Base-by-base conservation (phyloP, 2,888 invertebrate species). In the Teleogryllus oceanicus region DNA sequence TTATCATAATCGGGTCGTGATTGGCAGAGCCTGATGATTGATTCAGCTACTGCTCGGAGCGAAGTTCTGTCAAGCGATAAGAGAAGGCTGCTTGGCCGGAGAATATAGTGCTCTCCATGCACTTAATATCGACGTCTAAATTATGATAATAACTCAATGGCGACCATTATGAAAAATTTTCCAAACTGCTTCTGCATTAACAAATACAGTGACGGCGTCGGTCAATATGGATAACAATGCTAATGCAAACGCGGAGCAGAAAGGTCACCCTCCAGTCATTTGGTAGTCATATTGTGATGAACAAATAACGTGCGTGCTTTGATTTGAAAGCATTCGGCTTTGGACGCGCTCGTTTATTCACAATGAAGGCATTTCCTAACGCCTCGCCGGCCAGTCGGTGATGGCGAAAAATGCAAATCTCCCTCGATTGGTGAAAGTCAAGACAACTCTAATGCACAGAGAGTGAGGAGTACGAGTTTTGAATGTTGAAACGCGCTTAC, bases 91-190 rank as follows among this genome's bases (percentile, higher is more conserved):
- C 8, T 37, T 8, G 37, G 5, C 8, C 37, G n/a, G 13, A n/a
- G 62, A 62, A 62, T 62, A 62, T 62, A 62, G 62, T 62, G 62
- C 62, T 62, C 62, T 62, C 62, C 62, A n/a, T 62, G 62, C 62
- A 62, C 62, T 62, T 62, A 62, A 62, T 62, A 62, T 11, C 62
- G 62, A 62, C 62, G n/a, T 62, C 62, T n/a, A 62, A 62, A 62
- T 62, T 62, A 62, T 62, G 62, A 62, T 62, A 62, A 62, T 62
- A 62, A 62, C 62, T 62, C 62, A 62, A 62, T 62, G 62, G 62
- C 62, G 13, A 13, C 62, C 62, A 62, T 62, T 62, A 62, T 62
- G 62, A 62, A 62, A 62, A 62, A 62, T 62, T 18, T 62, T 62
- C 62, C 16, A n/a, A 62, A n/a, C 62, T n/a, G n/a, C 62, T 62